Conservation (phyloP, 2,113 vertebrate species). For the Ceuthmochares aereus region DNA sequence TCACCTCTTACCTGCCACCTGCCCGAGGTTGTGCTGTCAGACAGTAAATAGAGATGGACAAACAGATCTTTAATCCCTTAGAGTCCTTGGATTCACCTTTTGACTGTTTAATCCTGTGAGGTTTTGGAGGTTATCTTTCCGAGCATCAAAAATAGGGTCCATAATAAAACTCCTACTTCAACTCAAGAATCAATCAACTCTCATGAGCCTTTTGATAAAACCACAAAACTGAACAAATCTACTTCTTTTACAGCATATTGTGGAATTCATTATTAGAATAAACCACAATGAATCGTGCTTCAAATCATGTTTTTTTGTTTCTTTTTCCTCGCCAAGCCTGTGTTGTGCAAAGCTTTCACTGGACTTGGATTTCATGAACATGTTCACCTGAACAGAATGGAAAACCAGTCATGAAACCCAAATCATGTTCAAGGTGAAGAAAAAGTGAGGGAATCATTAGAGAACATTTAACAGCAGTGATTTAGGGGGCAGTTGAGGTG, state of each 20-base stretch:
- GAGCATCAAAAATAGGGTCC: not conserved
- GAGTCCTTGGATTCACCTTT: not conserved
- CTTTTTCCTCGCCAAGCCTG: not conserved
- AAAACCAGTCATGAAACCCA: not conserved
- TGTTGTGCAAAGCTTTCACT: not conserved
- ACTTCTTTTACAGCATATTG: not conserved
- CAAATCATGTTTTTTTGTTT: not conserved
- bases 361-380: not conserved
- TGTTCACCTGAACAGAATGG: not conserved
- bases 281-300: not conserved
- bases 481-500: no score
- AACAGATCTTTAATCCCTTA: not conserved
- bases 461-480: not conserved
- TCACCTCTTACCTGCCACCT: not conserved
- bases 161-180: not conserved
- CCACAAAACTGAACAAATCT: fast-evolving
- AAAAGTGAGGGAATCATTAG: not conserved
- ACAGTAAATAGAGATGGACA: not conserved
- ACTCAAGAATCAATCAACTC: not conserved
- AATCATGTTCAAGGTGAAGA: not conserved
- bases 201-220: not conserved
- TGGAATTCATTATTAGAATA: not conserved
- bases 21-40: fast-evolving
- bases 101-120: not conserved
- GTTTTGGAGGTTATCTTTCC: not conserved